These are phyloP conservation scores for Litoditis marina DNA, from an alignment of 2,888 invertebrate genomes.

Conservation along the genomic window DNA sequence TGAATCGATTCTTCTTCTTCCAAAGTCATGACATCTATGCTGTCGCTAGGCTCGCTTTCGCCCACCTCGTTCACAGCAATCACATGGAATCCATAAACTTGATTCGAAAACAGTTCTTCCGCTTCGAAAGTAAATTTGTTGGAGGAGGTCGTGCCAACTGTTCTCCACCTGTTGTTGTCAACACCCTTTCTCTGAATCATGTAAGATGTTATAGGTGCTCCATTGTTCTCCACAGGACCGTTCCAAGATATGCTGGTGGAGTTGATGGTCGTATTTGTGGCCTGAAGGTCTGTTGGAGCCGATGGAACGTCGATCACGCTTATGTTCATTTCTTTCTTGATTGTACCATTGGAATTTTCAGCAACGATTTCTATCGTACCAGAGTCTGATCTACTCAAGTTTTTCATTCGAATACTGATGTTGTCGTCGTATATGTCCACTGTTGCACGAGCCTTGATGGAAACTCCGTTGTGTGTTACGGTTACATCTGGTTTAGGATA, in stretches of 20 bases:
- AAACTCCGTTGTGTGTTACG: slow-evolving; percentile 63
- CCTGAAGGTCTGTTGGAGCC: slow-evolving; percentile 42
- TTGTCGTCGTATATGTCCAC: slow-evolving; percentile 59
- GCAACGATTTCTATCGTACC: slow-evolving; percentile 73
- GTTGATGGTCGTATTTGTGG: slow-evolving; percentile 35
- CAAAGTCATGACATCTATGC: slow-evolving; percentile 48
- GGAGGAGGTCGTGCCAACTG: slow-evolving; percentile 33
- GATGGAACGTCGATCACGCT: slow-evolving; percentile 51
- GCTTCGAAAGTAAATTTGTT: slow-evolving; percentile 32
- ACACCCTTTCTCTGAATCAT: slow-evolving; percentile 52
- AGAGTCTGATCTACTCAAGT: slow-evolving; percentile 68
- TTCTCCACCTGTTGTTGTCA: slow-evolving; percentile 47
- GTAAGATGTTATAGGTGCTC: slow-evolving; percentile 64
- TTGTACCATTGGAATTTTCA: slow-evolving; percentile 27
- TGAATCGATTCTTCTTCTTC: slow-evolving; percentile 31
- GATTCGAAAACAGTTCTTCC: slow-evolving; percentile 48
- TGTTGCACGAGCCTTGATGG: slow-evolving; percentile 62
- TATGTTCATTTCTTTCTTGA: slow-evolving; percentile 33
- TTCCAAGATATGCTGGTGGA: slow-evolving; percentile 61
- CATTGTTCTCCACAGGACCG: slow-evolving; percentile 72
- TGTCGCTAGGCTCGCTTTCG: slow-evolving; percentile 44
- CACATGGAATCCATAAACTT: slow-evolving; percentile 52
- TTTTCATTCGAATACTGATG: slow-evolving; percentile 69
- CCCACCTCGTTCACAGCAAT: slow-evolving; percentile 55
- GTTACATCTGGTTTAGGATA: slow-evolving; percentile 50